Evolutionary conservation across 2,113 vertebrate species (phyloP).

Genomic region (Eidolon helvum): DNA sequence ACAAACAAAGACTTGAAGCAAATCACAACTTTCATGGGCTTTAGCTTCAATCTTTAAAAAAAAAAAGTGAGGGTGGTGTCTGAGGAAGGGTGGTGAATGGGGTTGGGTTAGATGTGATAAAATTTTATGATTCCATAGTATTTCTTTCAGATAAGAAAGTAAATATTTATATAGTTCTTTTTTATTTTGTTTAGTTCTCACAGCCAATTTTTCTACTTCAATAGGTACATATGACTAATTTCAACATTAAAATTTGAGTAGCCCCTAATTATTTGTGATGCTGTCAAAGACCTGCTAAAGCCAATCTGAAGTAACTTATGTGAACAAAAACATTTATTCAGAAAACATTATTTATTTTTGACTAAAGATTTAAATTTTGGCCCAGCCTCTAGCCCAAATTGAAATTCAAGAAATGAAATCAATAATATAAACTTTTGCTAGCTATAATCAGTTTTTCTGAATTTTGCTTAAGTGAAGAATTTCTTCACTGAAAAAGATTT

Average conservation of each 20-base stretch:
- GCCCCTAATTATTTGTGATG: neutral
- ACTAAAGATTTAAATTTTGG: neutral
- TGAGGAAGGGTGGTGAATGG: neutral
- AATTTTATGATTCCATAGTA: neutral
- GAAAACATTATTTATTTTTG: slow-evolving; percentile 1
- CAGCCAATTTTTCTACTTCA: neutral
- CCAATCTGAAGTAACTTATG: neutral
- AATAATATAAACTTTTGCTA: neutral
- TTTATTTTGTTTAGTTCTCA: slow-evolving; percentile 15
- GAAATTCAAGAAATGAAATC: slow-evolving; percentile 22
- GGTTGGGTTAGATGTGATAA: neutral
- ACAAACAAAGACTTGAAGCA: neutral
- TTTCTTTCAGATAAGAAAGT: slow-evolving; percentile 33
- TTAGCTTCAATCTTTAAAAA: neutral
- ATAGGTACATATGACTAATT: neutral
- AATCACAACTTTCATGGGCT: neutral
- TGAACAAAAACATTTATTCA: slow-evolving; percentile 27
- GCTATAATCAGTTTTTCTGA: neutral
- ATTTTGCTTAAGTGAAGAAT: neutral
- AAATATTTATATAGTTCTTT: slow-evolving; percentile 3
- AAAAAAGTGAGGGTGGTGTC: neutral
- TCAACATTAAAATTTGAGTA: slow-evolving; percentile 15
- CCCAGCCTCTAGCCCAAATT: neutral
- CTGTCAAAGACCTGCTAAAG: slow-evolving; percentile 3
- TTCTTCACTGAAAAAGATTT: slow-evolving; percentile 22